Evolutionary conservation across 2,113 vertebrate genomes (phyloP), one percentile per base, ranked within the genome.

Genomic region (Microtus oregoni): DNA sequence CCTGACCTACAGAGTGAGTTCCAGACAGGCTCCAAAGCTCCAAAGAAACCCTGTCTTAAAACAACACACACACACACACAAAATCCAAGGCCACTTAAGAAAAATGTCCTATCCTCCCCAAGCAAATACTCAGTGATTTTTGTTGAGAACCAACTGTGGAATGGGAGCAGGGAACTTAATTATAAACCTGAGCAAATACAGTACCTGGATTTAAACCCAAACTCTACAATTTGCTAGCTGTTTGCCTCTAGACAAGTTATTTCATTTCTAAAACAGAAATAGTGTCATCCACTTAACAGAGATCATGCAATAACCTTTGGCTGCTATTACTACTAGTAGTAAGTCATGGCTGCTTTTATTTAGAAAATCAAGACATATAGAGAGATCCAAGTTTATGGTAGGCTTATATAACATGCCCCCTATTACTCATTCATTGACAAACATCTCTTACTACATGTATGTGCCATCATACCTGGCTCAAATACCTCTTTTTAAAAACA

Each of bases 261-360:
- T 70, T 92, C 30, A 91, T 58, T 89, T 75, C 24, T 61, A 65
- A 96, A 94, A 95, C 1, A 94, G 58, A 94, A 96, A 86, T 44
- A 67, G 38, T 52, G 63, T 28, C 38, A 89, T 81, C 41, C 35
- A 63, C 7, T 47, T 94, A 86, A 65, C 9, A 89, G 50, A 47
- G 94, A 82, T 89, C 63, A 77, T 19, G 92, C 88, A 86, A 30
- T 50, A 94, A 77, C 65, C 12, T 38, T 89, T 38, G 73, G 83
- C 15, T 76, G 68, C 73, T 65, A 77, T 76, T 70, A 94, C 52
- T 83, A 82, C 9, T 63, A 81, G 63, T 24, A 91, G 9, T 52
- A 50, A 14, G 52, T 83, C 10, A 24, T 47, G 78, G 32, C 32
- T 93, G 35, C 50, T 65, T 78, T 79, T 86, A 68, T 32, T 91